A percentile compares a stretch with the other conserved stretches of the same genome.
Conservation (phyloP, 2,888 invertebrate genomes). For the Sarcophaga carnaria region DNA sequence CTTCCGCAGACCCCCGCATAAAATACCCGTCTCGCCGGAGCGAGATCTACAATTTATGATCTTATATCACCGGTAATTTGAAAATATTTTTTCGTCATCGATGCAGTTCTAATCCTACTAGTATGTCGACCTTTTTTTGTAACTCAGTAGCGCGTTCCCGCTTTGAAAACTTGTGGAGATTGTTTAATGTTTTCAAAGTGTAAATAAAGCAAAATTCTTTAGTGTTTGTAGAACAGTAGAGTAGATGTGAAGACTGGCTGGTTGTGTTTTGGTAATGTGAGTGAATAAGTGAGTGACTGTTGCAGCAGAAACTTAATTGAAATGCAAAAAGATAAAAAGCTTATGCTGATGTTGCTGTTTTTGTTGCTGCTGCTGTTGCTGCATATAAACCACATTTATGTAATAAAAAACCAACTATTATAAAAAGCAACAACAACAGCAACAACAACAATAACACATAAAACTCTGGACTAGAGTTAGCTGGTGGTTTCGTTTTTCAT, state of each 20-base stretch:
- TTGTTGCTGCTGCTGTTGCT: neutral
- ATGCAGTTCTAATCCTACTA: too few relatives aligned
- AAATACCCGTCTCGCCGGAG: too few relatives aligned
- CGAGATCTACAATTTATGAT: too few relatives aligned
- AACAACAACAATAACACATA: neutral
- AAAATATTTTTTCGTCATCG: too few relatives aligned
- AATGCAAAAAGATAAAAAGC: constrained; percentile 66
- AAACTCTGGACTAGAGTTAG: constrained; percentile 1
- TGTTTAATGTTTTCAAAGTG: constrained; percentile 42
- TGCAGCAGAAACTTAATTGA: constrained; percentile 59
- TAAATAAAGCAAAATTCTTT: constrained; percentile 58
- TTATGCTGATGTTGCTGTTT: neutral
- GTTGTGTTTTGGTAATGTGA: neutral
- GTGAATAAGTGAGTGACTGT: neutral
- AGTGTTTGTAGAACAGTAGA: constrained; percentile 2
- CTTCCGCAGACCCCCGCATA: too few relatives aligned
- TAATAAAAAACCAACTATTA: constrained; percentile 60
- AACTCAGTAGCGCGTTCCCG: neutral
- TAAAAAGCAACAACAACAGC: neutral
- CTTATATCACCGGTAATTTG: too few relatives aligned
- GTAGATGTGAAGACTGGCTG: neutral
- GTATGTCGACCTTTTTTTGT: neutral
- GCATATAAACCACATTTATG: constrained; percentile 60
- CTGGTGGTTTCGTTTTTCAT: constrained; percentile 50
- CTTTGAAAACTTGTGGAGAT: constrained; percentile 15